Percentiles rank a stretch among this genome's conserved stretches.
Evolutionary conservation across 2,888 invertebrate genomes (phyloP).

Genomic region (Conchocele bisecta): DNA sequence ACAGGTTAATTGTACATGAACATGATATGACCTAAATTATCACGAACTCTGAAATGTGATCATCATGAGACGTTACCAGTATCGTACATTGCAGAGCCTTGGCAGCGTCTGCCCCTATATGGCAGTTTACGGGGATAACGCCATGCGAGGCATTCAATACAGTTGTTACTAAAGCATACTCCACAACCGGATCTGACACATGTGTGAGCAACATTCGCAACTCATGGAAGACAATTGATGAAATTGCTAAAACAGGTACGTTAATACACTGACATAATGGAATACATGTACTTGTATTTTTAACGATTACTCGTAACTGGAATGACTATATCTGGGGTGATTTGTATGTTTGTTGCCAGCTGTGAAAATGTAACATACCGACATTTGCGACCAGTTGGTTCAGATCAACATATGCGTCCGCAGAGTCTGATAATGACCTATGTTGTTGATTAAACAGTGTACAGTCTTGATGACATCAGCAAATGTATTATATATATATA

Average conservation of each 20-base stretch:
- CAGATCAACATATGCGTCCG: too few species aligned
- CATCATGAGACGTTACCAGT: background rate
- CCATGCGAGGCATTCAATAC: conserved; percentile 90
- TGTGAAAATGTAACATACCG: too few species aligned
- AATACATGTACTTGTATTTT: background rate
- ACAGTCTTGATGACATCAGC: too few species aligned
- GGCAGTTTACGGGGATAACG: conserved; percentile 91
- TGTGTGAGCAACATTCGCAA: conserved; percentile 90
- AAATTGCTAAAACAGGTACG: conserved; percentile 62
- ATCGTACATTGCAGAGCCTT: conserved; percentile 87
- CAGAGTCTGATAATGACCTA: too few species aligned
- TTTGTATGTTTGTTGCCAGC: background rate
- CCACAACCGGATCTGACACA: conserved; percentile 83
- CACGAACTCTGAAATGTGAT: too few species aligned
- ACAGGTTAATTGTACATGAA: too few species aligned
- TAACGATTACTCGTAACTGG: background rate
- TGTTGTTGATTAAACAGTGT: too few species aligned
- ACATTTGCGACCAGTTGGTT: too few species aligned
- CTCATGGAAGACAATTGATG: conserved; percentile 89
- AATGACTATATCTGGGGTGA: background rate
- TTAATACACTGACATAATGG: background rate
- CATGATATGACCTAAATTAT: too few species aligned
- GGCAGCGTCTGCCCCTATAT: conserved; percentile 95
- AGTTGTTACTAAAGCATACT: conserved; percentile 91
- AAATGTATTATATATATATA: too few species aligned